phyloP scores from a whole-genome alignment of 2,797 vertebrate species.

The Gymnothorax reevesii region DNA sequence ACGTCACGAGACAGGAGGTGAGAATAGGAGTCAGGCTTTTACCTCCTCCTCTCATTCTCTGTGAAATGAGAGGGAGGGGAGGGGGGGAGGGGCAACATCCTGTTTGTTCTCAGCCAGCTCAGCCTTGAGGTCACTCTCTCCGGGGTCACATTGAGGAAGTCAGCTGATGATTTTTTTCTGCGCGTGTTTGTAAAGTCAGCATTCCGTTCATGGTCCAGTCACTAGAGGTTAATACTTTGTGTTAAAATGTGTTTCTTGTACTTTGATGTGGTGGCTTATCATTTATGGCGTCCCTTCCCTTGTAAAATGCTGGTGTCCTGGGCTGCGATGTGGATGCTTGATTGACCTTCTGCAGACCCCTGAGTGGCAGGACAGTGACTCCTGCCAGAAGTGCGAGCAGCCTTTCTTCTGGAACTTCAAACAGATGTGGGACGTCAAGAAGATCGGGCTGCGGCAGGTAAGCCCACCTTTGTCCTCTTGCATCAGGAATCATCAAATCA shows the following conservation, averaged over 20 bases:
- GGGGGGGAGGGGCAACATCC: neutral
- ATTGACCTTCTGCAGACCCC: constrained; percentile 77
- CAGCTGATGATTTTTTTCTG: neutral
- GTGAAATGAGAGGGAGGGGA: neutral
- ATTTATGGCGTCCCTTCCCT: neutral
- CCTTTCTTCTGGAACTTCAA: constrained; percentile 99
- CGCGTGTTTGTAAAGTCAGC: neutral
- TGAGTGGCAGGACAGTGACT: constrained; percentile 96
- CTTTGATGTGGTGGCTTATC: no score
- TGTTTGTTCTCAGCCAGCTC: neutral
- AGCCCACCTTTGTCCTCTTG: constrained; percentile 23
- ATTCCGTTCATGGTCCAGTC: neutral
- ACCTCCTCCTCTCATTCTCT: neutral
- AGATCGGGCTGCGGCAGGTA: constrained; percentile 96
- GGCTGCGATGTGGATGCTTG: neutral
- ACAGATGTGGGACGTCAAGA: constrained; percentile 99
- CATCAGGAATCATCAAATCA: neutral
- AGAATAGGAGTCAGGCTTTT: neutral
- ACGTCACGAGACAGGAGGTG: constrained; percentile 95
- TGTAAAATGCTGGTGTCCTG: neutral
- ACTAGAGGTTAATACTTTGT: neutral
- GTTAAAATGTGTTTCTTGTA: neutral
- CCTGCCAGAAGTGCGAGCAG: constrained; percentile 97
- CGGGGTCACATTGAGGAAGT: neutral
- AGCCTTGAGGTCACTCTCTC: neutral